Evolutionary conservation across 1,140 invertebrate genomes (phyloP).

Genomic region (Plodia interpunctella): DNA sequence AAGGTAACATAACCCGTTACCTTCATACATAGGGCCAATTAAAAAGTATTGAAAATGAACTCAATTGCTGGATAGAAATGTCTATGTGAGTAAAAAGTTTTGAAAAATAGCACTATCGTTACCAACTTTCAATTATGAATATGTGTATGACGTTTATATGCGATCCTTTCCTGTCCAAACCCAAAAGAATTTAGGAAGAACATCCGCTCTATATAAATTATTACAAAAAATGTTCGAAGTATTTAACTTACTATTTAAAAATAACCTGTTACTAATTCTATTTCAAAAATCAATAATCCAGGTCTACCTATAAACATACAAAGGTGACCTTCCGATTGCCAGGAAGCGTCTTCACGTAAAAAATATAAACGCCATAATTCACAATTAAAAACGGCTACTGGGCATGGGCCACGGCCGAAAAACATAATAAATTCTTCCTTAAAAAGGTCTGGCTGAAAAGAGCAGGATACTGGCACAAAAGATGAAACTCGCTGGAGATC

Average conservation of each 20-base stretch:
- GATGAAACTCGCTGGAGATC: slow-evolving; percentile 36
- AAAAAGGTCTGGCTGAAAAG: slow-evolving; percentile 71
- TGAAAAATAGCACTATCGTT: too few relatives aligned
- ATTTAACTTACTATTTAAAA: slow-evolving; percentile 43
- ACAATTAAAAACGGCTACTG: slow-evolving; percentile 75
- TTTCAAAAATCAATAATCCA: slow-evolving; percentile 49
- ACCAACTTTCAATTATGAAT: too few relatives aligned
- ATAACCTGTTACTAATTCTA: slow-evolving; percentile 48
- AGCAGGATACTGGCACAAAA: slow-evolving; percentile 66
- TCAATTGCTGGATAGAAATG: too few relatives aligned
- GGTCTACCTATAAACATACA: slow-evolving; percentile 50
- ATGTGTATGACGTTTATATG: too few relatives aligned
- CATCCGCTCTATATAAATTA: slow-evolving; percentile 46
- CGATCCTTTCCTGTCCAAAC: neutral
- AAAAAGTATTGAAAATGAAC: too few relatives aligned
- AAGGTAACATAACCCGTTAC: too few relatives aligned
- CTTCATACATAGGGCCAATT: too few relatives aligned
- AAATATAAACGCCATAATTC: slow-evolving; percentile 67
- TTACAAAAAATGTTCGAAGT: slow-evolving; percentile 44
- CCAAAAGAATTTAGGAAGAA: slow-evolving; percentile 26
- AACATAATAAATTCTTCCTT: slow-evolving; percentile 73
- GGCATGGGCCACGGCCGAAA: slow-evolving; percentile 73
- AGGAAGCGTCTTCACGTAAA: slow-evolving; percentile 47
- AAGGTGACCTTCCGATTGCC: slow-evolving; percentile 64
- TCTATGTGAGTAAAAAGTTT: too few relatives aligned